Conservation (phyloP, 2,888 invertebrate species). For the Rhagonycha lutea region DNA sequence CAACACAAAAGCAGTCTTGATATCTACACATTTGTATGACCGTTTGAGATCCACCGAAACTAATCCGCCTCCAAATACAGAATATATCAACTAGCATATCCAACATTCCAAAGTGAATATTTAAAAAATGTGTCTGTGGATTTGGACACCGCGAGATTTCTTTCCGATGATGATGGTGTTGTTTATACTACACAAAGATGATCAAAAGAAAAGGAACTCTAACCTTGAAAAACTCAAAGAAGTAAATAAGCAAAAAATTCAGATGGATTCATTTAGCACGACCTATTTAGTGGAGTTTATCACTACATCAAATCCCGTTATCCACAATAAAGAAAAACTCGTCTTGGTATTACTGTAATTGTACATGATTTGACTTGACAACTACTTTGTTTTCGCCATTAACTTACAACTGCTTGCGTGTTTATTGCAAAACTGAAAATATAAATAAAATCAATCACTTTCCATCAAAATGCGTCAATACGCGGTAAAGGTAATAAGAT, state of each 20-base stretch:
- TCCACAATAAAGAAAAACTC: slow-evolving; percentile 11
- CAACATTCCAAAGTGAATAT: slow-evolving; percentile 23
- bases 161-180: background rate
- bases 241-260: background rate
- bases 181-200: background rate
- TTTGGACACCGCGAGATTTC: slow-evolving; percentile 14
- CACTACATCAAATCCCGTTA: slow-evolving; percentile 14
- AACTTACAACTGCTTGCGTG: slow-evolving; percentile 4
- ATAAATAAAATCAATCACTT: slow-evolving; percentile 20
- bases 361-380: slow-evolving; percentile 16
- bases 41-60: slow-evolving; percentile 20
- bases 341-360: slow-evolving; percentile 1
- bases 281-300: slow-evolving; percentile 17
- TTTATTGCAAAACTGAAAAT: background rate
- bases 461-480: slow-evolving; percentile 6
- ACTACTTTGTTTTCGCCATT: slow-evolving; percentile 10
- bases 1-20: background rate
- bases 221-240: background rate
- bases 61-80: slow-evolving; percentile 24
- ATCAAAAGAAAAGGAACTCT: slow-evolving; percentile 2
- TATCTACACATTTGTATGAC: background rate
- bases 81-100: slow-evolving; percentile 8
- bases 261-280: background rate
- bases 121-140: slow-evolving; percentile 25
- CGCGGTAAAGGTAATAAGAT: slow-evolving; percentile 10